A percentile compares a stretch with the other conserved stretches of the same genome.
These are phyloP conservation scores for Apodemia hepburni DNA, from an alignment of 2,888 invertebrate species.

Conservation along the genomic window DNA sequence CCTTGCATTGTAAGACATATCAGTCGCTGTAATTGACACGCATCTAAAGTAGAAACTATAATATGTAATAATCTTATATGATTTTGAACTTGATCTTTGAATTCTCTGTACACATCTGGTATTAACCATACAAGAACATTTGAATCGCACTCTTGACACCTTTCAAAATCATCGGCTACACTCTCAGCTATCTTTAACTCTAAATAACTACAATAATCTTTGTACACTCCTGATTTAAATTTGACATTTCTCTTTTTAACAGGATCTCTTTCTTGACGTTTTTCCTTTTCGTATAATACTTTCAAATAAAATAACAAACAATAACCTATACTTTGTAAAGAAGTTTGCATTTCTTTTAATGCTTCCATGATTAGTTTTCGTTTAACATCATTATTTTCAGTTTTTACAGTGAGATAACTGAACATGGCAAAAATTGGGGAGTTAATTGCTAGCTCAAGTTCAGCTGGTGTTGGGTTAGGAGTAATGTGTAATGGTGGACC, in stretches of 20 bases:
- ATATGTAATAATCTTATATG: constrained; percentile 93
- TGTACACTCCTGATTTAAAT: constrained; percentile 92
- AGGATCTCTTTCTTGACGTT: constrained; percentile 64
- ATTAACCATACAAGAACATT: constrained; percentile 94
- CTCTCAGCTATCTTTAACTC: constrained; percentile 87
- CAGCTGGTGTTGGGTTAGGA: constrained; percentile 68
- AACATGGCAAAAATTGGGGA: constrained; percentile 94
- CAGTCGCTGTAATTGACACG: constrained; percentile 93
- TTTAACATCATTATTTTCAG: constrained; percentile 84
- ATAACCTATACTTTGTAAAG: constrained; percentile 89
- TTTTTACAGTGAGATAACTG: constrained; percentile 86
- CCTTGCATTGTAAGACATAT: constrained; percentile 95
- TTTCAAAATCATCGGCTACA: constrained; percentile 90
- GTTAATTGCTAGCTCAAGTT: constrained; percentile 85
- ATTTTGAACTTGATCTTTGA: constrained; percentile 92
- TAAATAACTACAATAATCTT: constrained; percentile 90
- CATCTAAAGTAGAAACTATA: constrained; percentile 94
- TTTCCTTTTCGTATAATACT: constrained; percentile 82
- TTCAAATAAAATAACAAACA: constrained; percentile 94
- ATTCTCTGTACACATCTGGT: constrained; percentile 95
- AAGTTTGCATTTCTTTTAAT: constrained; percentile 86
- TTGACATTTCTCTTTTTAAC: constrained; percentile 80
- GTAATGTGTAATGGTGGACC: constrained; percentile 69
- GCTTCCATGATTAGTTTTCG: constrained; percentile 90
- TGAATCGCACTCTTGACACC: constrained; percentile 94